phyloP scores from a whole-genome alignment of 2,797 vertebrate species.

The Pantherophis alleghaniensis region DNA sequence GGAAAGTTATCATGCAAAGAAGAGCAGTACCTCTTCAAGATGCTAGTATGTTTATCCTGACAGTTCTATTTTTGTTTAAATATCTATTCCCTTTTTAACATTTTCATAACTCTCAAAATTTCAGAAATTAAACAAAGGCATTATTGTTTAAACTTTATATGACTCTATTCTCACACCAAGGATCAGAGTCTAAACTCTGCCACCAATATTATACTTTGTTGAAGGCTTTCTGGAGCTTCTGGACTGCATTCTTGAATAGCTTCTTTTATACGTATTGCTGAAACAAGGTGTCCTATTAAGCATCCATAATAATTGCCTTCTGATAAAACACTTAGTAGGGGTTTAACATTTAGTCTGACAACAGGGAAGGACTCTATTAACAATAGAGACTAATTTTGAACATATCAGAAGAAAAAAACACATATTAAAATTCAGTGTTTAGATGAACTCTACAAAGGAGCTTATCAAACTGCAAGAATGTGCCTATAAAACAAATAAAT shows the following conservation, averaged over 20 bases:
- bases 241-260: background rate
- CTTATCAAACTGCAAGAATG: background rate
- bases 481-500: background rate
- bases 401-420: background rate
- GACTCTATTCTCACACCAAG: background rate
- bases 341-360: background rate
- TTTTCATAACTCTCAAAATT: background rate
- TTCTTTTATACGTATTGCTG: background rate
- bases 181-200: background rate
- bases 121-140: background rate
- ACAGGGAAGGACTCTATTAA: background rate
- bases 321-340: background rate
- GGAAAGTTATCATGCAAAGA: conserved; percentile 16
- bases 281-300: background rate
- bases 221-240: background rate
- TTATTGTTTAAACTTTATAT: background rate
- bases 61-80: background rate
- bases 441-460: background rate
- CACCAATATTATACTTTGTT: background rate
- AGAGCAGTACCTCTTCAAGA: conserved; percentile 2
- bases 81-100: background rate
- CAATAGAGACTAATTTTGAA: background rate
- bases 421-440: background rate
- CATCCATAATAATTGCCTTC: background rate
- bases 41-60: conserved; percentile 9